phyloP scores from a whole-genome alignment of 2,888 invertebrate species.

The Watsonalla binaria region DNA sequence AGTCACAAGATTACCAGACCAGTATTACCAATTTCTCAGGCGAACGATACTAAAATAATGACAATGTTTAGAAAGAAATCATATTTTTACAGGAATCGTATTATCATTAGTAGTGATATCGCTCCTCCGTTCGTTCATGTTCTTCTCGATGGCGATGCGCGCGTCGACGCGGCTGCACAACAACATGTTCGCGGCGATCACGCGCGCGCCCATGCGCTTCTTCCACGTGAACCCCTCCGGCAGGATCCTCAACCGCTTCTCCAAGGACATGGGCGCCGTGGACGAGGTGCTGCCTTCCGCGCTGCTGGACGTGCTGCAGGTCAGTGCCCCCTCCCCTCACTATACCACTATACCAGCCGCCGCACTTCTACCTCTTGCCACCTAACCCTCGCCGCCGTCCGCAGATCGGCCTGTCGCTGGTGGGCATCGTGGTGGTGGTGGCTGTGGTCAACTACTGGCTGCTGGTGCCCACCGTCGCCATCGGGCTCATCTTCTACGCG shows the following conservation, averaged over 20 bases:
- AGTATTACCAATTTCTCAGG: too few species aligned
- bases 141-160: conserved; percentile 83
- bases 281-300: conserved; percentile 82
- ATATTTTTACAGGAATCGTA: conserved; percentile 57
- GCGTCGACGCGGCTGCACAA: conserved; percentile 89
- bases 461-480: conserved; percentile 83
- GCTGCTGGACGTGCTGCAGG: conserved; percentile 80
- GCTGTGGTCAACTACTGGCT: conserved; percentile 86
- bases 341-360: neutral
- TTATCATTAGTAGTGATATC: conserved; percentile 69
- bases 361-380: neutral
- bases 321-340: conserved; percentile 18
- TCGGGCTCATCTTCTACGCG: conserved; percentile 85
- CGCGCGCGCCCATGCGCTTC: conserved; percentile 89
- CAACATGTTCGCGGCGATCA: conserved; percentile 89
- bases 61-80: too few species aligned
- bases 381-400: neutral
- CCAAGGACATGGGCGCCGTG: conserved; percentile 90
- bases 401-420: conserved; percentile 88
- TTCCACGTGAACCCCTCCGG: conserved; percentile 93
- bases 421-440: conserved; percentile 89
- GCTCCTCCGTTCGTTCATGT: conserved; percentile 75
- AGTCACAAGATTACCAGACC: too few species aligned
- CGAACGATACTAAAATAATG: too few species aligned
- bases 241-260: conserved; percentile 91